These are phyloP conservation scores for Muntiacus muntjak DNA, from an alignment of 2,113 vertebrate species.

Conservation along the genomic window DNA sequence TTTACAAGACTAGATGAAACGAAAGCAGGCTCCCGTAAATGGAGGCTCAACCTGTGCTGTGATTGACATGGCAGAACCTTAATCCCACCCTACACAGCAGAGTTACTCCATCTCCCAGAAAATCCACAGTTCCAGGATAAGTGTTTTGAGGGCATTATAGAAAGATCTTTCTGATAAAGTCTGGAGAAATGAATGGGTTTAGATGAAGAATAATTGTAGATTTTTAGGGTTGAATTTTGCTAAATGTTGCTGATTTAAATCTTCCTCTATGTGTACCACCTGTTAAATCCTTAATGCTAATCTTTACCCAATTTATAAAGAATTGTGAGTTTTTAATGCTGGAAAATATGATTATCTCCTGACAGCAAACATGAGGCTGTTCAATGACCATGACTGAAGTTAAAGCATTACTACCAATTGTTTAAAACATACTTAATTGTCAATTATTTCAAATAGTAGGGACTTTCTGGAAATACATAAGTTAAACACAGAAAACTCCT, in stretches of 20 bases:
- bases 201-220: neutral
- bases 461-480: neutral
- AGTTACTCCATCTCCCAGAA: neutral
- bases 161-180: neutral
- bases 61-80: neutral
- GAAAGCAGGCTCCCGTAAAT: neutral
- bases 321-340: neutral
- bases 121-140: neutral
- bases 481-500: neutral
- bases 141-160: neutral
- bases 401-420: neutral
- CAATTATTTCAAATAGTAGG: neutral
- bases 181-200: neutral
- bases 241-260: neutral
- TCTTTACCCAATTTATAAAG: neutral
- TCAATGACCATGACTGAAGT: neutral
- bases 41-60: rapidly evolving
- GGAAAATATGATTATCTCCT: neutral
- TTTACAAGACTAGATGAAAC: neutral
- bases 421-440: rapidly evolving
- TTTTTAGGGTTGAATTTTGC: neutral
- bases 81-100: neutral
- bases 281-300: neutral
- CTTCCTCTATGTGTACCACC: neutral
- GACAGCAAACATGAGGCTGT: neutral